These are phyloP conservation scores for Sebastes iracundus DNA, from an alignment of 2,797 vertebrate species.

Conservation along the genomic window DNA sequence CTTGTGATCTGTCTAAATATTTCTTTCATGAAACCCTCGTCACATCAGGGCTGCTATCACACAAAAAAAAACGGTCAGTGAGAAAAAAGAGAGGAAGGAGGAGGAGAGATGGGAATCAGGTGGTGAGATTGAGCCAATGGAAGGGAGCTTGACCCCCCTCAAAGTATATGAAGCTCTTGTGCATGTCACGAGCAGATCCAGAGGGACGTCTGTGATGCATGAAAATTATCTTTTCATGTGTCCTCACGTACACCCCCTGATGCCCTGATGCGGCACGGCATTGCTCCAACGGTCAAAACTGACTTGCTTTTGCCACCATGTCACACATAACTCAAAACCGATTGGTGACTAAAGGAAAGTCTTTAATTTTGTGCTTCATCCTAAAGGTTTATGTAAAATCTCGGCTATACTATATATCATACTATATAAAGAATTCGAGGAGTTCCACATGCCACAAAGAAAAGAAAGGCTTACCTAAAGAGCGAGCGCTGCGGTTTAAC, in stretches of 20 bases:
- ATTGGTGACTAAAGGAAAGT: neutral
- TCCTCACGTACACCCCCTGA: constrained; percentile 42
- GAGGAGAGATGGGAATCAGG: constrained; percentile 25
- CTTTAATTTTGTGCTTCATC: neutral
- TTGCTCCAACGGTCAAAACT: constrained; percentile 3
- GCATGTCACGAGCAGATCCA: constrained; percentile 39
- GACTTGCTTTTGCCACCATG: neutral
- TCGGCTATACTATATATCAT: neutral
- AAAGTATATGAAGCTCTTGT: constrained; percentile 43
- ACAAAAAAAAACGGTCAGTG: constrained; percentile 43
- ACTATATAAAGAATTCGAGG: constrained; percentile 13
- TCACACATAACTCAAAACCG: neutral
- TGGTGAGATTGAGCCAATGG: constrained; percentile 38
- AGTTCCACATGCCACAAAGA: constrained; percentile 20
- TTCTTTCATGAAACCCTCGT: constrained; percentile 60
- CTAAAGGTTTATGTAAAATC: neutral
- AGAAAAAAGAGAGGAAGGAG: constrained; percentile 6
- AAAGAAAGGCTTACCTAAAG: constrained; percentile 45
- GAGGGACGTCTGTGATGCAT: constrained; percentile 46
- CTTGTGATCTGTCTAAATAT: constrained; percentile 74
- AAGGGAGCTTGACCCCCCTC: constrained; percentile 24
- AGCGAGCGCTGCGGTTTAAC: constrained; percentile 49
- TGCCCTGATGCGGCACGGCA: constrained; percentile 22
- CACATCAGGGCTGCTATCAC: constrained; percentile 36
- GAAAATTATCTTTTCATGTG: constrained; percentile 54